Conservation (phyloP, 2,797 vertebrate species). For the Synanceia verrucosa region DNA sequence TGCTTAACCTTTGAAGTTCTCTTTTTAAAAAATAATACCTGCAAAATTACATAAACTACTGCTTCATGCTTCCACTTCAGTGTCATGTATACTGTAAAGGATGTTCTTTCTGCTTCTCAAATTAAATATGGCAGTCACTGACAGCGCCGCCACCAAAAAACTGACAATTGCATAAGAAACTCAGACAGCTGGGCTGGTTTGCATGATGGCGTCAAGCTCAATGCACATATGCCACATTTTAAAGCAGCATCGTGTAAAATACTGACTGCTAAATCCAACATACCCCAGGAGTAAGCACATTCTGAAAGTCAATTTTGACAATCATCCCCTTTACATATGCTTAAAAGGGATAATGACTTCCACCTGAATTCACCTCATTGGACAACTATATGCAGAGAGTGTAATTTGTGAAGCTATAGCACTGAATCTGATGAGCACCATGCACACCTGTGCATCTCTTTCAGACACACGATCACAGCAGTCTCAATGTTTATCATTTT, state of each 20-base stretch:
- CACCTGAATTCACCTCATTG: conserved; percentile 34
- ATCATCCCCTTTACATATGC: conserved; percentile 35
- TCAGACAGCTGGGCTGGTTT: conserved; percentile 5
- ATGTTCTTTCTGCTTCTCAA: background rate
- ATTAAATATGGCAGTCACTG: conserved; percentile 9
- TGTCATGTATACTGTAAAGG: background rate
- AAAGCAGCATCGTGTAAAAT: conserved; percentile 29
- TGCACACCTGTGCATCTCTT: background rate
- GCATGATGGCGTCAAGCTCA: background rate
- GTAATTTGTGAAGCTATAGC: background rate
- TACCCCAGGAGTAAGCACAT: conserved; percentile 15
- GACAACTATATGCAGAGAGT: conserved; percentile 1
- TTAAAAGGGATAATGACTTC: conserved; percentile 23
- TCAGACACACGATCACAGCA: conserved; percentile 21
- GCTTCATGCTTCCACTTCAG: background rate
- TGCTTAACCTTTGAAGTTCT: background rate
- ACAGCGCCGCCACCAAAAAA: background rate
- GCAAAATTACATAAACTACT: background rate
- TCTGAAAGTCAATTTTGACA: conserved; percentile 40
- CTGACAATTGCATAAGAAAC: background rate
- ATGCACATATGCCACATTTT: background rate
- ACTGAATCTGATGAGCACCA: background rate
- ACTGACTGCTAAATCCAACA: conserved; percentile 22
- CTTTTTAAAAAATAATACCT: background rate
- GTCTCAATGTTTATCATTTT: conserved; percentile 24